A percentile compares a stretch with the other conserved stretches of the same genome.
Evolutionary conservation across 2,888 invertebrate genomes (phyloP).

Genomic region (Megalurothrips usitatus): DNA sequence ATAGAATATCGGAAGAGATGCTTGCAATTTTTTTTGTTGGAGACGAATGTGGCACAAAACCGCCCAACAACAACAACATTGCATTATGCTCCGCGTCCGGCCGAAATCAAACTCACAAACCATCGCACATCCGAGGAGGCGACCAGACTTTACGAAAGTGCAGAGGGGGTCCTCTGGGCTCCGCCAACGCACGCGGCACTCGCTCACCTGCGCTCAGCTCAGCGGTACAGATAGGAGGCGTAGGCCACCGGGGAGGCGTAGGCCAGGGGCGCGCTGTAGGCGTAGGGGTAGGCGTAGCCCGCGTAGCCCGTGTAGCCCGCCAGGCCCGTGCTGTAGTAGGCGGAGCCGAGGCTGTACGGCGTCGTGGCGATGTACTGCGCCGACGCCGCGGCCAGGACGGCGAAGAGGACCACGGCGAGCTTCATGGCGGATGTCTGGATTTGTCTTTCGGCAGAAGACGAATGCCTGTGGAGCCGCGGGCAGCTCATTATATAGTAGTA

Average conservation of each 20-base stretch:
- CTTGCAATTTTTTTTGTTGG: too few species aligned
- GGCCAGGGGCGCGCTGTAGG: conserved; percentile 3
- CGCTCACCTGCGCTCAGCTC: neutral
- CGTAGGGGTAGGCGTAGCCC: conserved; percentile 4
- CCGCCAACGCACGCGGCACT: too few species aligned
- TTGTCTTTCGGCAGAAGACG: conserved; percentile 13
- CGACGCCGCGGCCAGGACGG: neutral
- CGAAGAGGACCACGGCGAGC: neutral
- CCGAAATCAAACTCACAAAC: too few species aligned
- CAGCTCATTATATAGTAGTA: neutral
- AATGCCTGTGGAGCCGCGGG: neutral
- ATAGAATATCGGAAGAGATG: too few species aligned
- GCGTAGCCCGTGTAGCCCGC: conserved; percentile 1
- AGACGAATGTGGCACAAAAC: too few species aligned
- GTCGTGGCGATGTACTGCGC: conserved; percentile 12
- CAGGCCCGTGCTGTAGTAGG: conserved; percentile 2
- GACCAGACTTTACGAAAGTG: too few species aligned
- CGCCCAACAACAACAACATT: too few species aligned
- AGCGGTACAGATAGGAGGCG: neutral
- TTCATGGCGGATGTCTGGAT: neutral
- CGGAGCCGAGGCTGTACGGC: conserved; percentile 3
- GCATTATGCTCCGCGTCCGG: too few species aligned
- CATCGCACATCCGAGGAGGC: too few species aligned
- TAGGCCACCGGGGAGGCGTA: neutral
- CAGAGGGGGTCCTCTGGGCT: too few species aligned